Evolutionary conservation across 2,113 vertebrate species (phyloP).

Genomic region (Sinosuthora webbiana): DNA sequence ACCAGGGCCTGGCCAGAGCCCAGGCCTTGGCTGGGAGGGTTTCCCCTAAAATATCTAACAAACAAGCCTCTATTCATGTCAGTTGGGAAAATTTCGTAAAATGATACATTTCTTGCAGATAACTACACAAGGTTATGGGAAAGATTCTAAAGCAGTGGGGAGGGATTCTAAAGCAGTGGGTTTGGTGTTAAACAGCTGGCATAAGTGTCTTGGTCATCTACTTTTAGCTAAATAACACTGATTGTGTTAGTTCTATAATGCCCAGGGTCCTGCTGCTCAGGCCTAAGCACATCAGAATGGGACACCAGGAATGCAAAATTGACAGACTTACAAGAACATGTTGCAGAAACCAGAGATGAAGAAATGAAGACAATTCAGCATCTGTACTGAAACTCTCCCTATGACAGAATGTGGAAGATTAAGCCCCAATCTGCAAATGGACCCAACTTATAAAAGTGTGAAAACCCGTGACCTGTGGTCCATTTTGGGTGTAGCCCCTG

Average conservation of each 20-base stretch:
- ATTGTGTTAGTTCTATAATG: background rate
- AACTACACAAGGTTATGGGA: background rate
- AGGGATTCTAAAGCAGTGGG: background rate
- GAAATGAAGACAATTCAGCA: background rate
- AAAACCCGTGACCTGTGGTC: too few relatives aligned
- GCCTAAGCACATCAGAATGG: background rate
- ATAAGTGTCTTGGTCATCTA: background rate
- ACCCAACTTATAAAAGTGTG: too few relatives aligned
- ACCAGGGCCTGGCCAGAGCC: too few relatives aligned
- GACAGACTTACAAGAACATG: background rate
- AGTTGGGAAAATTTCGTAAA: background rate
- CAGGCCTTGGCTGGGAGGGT: too few relatives aligned
- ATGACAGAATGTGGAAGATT: background rate
- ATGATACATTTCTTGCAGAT: background rate
- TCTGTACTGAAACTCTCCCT: background rate
- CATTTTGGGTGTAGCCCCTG: too few relatives aligned
- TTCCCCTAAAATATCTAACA: too few relatives aligned
- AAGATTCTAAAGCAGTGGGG: background rate
- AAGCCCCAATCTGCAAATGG: too few relatives aligned
- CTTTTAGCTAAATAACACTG: background rate
- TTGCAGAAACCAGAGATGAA: background rate
- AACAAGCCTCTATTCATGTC: too few relatives aligned
- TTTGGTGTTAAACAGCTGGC: background rate
- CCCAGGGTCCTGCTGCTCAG: background rate
- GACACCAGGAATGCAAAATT: background rate